phyloP scores from a whole-genome alignment of 2,113 vertebrate genomes.

The Andinoacara biseriatus region DNA sequence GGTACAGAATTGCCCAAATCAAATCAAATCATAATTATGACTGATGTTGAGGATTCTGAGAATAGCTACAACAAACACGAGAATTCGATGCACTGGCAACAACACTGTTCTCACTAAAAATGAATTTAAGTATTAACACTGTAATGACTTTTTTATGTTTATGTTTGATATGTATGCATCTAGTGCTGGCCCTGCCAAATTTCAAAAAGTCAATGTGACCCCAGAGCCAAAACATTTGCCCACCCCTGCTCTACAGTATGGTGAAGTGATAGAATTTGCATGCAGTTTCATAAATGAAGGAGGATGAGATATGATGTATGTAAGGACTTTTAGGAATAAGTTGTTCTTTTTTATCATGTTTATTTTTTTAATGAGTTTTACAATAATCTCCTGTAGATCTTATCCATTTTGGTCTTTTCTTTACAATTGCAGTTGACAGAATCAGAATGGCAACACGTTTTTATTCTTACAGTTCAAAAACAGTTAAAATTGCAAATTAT shows the following conservation, averaged over 20 bases:
- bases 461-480: not conserved
- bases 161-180: no score
- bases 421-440: not conserved
- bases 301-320: slow-evolving; percentile 27
- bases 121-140: no score
- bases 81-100: no score
- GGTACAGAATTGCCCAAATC: no score
- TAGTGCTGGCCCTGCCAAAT: no score
- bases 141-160: no score
- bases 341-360: slow-evolving; percentile 5
- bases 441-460: not conserved
- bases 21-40: no score
- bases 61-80: no score
- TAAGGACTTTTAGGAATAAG: slow-evolving; percentile 16
- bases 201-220: no score
- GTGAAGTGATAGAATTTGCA: slow-evolving; percentile 39
- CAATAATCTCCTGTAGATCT: slow-evolving; percentile 14
- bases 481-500: not conserved
- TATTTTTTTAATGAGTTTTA: not conserved
- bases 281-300: slow-evolving; percentile 47
- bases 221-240: no score
- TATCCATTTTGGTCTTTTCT: not conserved
- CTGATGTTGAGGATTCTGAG: no score
- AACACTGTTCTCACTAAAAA: no score
- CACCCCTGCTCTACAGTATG: not conserved